Evolutionary conservation across 2,888 invertebrate species (phyloP), one percentile per base, ranked within the genome.

Genomic region (Chrysolina americana): DNA sequence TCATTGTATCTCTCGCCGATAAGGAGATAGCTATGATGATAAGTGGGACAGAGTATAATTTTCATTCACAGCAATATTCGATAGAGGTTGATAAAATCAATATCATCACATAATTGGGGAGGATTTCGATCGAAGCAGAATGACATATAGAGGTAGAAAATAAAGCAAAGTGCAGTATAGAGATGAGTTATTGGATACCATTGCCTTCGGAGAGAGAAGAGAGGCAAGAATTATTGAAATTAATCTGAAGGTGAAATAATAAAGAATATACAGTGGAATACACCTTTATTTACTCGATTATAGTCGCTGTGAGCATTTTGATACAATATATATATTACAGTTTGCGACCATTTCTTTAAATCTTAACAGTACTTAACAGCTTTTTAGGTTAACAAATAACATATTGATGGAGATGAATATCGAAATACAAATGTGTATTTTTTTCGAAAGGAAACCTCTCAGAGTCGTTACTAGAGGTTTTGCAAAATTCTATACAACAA

Each of bases 311-410:
- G 88, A 88, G 87, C 88, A 87, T 86, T 86, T 87, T 88, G 87
- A 87, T 88, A 88, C 88, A 87, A 86, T 88, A 77, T 76, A 88
- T 87, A 88, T 87, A 86, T 87, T 88, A 88, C 88, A 88, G 84
- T 86, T 84, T 85, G 88, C 88, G 88, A 88, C 88, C 85, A 83
- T 82, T 85, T 83, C 85, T 80, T 83, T 79, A 78, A 85, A 86
- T 85, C 87, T 88, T 88, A 88, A 88, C 88, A 88, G 87, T 88
- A 88, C 88, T 87, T 88, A 88, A 88, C 88, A 88, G 88, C 87
- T 85, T 87, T 81, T 87, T 87, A 88, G 85, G 85, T 88, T 88
- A 88, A 88, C 88, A 88, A 88, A 88, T 88, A 88, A 88, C 88
- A 88, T 88, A 87, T 85, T 87, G 85, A 87, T 88, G 87, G 85